phyloP scores from a whole-genome alignment of 2,888 invertebrate species.

The Geophilus truncorum region DNA sequence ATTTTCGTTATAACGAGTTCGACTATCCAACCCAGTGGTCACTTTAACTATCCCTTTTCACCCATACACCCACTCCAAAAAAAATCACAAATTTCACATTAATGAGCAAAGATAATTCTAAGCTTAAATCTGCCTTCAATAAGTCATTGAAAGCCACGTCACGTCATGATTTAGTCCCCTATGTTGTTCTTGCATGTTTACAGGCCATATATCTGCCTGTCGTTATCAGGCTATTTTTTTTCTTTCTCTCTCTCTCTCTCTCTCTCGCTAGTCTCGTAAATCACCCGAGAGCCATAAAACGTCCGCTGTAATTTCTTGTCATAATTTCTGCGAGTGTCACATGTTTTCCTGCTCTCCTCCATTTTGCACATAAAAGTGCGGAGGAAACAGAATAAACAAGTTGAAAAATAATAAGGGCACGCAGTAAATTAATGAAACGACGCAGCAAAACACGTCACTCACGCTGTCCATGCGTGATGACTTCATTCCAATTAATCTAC shows the following conservation, averaged over 20 bases:
- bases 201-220: slow-evolving; percentile 16
- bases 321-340: slow-evolving; percentile 22
- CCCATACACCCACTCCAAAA: too few relatives aligned
- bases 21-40: too few relatives aligned
- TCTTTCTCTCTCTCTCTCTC: not conserved
- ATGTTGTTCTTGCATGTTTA: slow-evolving; percentile 16
- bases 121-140: not conserved
- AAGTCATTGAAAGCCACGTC: not conserved
- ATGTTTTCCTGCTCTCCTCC: not conserved
- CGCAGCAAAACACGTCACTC: not conserved
- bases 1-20: too few relatives aligned
- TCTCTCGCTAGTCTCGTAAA: slow-evolving; percentile 4
- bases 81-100: too few relatives aligned
- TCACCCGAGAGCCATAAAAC: slow-evolving; percentile 29
- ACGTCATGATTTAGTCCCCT: slow-evolving; percentile 12
- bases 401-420: slow-evolving; percentile 7
- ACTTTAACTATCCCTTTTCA: too few relatives aligned
- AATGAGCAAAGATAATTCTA: too few relatives aligned
- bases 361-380: not conserved
- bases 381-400: slow-evolving; percentile 4
- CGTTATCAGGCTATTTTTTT: not conserved
- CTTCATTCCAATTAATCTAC: not conserved
- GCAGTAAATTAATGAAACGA: not conserved
- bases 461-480: not conserved
- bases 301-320: slow-evolving; percentile 31